Evolutionary conservation across 37 sponge, comb jelly and placozoan genomes (phyloP).

Genomic region (Axinella damicornis): DNA sequence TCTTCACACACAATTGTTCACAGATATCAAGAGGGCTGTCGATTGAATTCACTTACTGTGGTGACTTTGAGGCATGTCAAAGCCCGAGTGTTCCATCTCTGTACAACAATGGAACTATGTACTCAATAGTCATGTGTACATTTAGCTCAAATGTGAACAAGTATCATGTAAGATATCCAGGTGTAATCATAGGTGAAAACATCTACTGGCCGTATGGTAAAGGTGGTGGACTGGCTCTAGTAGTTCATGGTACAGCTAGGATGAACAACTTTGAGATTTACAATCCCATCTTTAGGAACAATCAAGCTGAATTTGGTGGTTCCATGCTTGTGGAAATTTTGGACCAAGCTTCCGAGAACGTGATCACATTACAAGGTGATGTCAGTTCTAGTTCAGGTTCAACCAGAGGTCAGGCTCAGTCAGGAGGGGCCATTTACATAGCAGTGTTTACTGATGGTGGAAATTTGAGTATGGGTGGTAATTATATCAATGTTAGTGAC

Average conservation of each 20-base stretch:
- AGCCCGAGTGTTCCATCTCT: neutral
- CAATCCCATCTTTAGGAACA: neutral
- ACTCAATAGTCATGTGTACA: neutral
- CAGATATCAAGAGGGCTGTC: neutral
- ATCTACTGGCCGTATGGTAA: constrained; percentile 18
- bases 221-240: neutral
- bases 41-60: constrained; percentile 12
- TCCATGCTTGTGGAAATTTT: neutral
- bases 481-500: neutral
- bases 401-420: neutral
- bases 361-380: neutral
- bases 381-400: neutral
- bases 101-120: neutral
- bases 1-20: neutral
- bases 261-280: neutral
- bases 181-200: neutral
- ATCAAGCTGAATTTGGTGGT: neutral
- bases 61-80: neutral
- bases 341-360: neutral
- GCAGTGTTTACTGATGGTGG: constrained; percentile 27
- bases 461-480: too few relatives aligned
- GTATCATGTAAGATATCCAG: neutral
- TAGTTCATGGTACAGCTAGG: neutral
- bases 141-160: neutral
- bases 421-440: too few relatives aligned